Percentiles rank a stretch among this genome's conserved stretches.
Evolutionary conservation across 2,888 invertebrate genomes (phyloP).

Genomic region (Nomada ferruginata): DNA sequence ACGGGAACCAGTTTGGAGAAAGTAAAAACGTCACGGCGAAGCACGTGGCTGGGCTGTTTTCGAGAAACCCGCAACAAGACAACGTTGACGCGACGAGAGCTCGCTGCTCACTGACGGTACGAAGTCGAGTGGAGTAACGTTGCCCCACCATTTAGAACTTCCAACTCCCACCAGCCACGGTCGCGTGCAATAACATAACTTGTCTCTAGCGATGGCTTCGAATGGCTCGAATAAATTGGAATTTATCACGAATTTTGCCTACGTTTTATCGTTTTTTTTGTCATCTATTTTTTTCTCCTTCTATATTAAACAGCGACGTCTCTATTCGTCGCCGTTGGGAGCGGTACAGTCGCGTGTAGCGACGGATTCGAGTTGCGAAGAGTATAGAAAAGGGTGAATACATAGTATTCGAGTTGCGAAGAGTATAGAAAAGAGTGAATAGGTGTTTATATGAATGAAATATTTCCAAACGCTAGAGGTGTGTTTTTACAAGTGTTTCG

Average conservation of each 20-base stretch:
- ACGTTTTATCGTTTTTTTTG: background rate
- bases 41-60: constrained; percentile 72
- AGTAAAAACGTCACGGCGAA: constrained; percentile 11
- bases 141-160: constrained; percentile 20
- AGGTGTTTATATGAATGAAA: too few relatives aligned
- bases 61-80: constrained; percentile 53
- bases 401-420: too few relatives aligned
- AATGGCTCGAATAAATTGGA: constrained; percentile 13
- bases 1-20: background rate
- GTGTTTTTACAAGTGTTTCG: too few relatives aligned
- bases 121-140: constrained; percentile 32
- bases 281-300: too few relatives aligned
- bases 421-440: too few relatives aligned
- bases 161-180: background rate
- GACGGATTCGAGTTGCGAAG: background rate
- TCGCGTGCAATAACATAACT: constrained; percentile 25
- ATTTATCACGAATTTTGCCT: background rate
- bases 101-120: constrained; percentile 77
- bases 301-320: too few relatives aligned
- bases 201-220: background rate
- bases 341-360: background rate
- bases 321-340: background rate
- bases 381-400: too few relatives aligned
- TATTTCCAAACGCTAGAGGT: too few relatives aligned
- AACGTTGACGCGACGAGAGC: constrained; percentile 73